phyloP scores from a whole-genome alignment of 1,140 invertebrate species.

The Sipha flava region DNA sequence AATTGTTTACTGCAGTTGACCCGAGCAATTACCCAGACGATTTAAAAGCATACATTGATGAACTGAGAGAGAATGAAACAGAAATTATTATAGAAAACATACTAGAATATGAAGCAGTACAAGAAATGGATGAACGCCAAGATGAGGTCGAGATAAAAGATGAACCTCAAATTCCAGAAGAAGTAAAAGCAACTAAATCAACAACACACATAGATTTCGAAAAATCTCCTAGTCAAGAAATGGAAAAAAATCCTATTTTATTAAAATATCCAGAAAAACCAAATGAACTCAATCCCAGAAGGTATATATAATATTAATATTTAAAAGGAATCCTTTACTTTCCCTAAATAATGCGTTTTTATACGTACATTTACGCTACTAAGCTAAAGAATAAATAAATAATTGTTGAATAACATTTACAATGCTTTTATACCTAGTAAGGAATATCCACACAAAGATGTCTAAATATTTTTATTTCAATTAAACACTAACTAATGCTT shows the following conservation, averaged over 20 bases:
- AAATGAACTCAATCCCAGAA: conserved; percentile 58
- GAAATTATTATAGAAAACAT: too few relatives aligned
- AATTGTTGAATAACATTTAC: too few relatives aligned
- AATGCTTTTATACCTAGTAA: too few relatives aligned
- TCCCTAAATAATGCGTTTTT: too few relatives aligned
- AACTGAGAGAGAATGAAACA: background rate
- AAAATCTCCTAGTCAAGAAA: conserved; percentile 36
- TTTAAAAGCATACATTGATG: background rate
- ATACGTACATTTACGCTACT: too few relatives aligned
- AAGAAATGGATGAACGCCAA: conserved; percentile 34
- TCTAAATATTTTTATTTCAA: too few relatives aligned
- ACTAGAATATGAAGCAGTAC: background rate
- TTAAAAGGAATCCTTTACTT: too few relatives aligned
- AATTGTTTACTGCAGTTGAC: background rate
- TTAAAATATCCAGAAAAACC: conserved; percentile 43
- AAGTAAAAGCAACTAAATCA: background rate
- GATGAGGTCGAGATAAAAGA: conserved; percentile 32
- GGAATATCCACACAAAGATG: too few relatives aligned
- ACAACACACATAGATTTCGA: conserved; percentile 38
- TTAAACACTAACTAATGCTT: too few relatives aligned
- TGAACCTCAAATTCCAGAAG: background rate
- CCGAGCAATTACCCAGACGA: background rate
- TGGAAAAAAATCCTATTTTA: conserved; percentile 40
- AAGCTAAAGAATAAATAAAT: too few relatives aligned
- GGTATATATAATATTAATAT: conserved; percentile 39